Conservation (phyloP, 2,888 invertebrate species). For the Cryptocephalus moraei region DNA sequence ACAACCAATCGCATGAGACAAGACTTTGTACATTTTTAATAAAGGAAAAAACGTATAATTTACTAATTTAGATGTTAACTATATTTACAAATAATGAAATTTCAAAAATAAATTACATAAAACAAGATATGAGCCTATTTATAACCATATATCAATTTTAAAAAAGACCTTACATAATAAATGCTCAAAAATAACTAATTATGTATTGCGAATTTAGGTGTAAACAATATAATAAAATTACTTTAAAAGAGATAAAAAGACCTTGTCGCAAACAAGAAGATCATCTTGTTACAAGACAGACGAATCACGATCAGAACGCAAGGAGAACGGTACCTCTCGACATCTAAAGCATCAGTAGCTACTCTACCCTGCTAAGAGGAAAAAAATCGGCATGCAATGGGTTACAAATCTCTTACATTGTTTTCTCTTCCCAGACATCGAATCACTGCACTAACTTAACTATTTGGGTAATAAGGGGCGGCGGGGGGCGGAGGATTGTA, state of each 20-base stretch:
- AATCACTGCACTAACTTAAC: slow-evolving; percentile 11
- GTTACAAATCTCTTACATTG: not conserved
- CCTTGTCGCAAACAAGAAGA: slow-evolving; percentile 19
- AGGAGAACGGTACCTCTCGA: no score
- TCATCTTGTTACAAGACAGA: slow-evolving; percentile 25
- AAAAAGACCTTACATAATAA: slow-evolving; percentile 15
- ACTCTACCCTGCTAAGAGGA: no score
- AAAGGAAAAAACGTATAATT: no score
- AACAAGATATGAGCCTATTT: not conserved
- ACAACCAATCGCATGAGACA: no score
- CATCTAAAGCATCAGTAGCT: no score
- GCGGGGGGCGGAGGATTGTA: slow-evolving; percentile 19
- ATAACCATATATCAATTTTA: not conserved
- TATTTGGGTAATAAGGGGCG: slow-evolving; percentile 22
- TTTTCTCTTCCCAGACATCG: not conserved
- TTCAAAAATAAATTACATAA: slow-evolving; percentile 15
- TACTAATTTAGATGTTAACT: slow-evolving; percentile 1
- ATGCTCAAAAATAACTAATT: slow-evolving; percentile 13
- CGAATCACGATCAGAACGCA: not conserved
- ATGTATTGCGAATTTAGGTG: no score
- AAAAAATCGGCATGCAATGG: slow-evolving; percentile 1
- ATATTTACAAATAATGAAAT: slow-evolving; percentile 15
- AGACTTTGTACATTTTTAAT: no score
- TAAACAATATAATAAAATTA: slow-evolving; percentile 11
- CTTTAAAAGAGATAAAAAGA: slow-evolving; percentile 19